Evolutionary conservation across 2,113 vertebrate species (phyloP), one percentile per base, ranked within the genome.

Genomic region (Pteropus alecto): DNA sequence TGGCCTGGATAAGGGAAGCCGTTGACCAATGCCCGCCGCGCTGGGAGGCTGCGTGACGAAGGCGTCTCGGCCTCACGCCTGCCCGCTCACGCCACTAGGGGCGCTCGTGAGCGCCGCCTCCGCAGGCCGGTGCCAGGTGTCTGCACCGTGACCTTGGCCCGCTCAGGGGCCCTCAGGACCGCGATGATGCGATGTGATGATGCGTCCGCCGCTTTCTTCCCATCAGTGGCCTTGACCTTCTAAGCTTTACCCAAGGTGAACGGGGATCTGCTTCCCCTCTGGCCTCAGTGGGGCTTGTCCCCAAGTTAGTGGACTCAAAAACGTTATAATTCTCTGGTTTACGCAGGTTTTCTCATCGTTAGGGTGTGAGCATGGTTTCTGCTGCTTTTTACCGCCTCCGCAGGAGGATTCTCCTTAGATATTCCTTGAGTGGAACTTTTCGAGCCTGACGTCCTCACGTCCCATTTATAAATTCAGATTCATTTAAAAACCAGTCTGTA

Each of bases 311-410:
- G 54, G 48, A 14, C 43, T 33, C 18, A 1, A 3, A 6, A 86
- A 18, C 61, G 12, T 33, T 3, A 4, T 9, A 6, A 24, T 4
- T 65, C 35, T 30, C 18, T 67, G 5, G 2, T 24, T 13, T 15
- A 8, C 18, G 13, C 68, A n/a, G 19, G 9, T 38, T 41, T 30
- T 6, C 76, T 81, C 65, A 0, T 14, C 5, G 7, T 2, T 10
- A 2, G n/a, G 13, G 7, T 3, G 12, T 0, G 24, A 81, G 65
- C 24, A 11, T 6, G 0, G 0, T n/a, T 61, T 11, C 51, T 33
- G 26, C 33, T 3, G 2, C 10, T 8, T 15, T 51, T 30, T 2
- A 0, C 3, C 4, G 60, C 56, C n/a, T 33, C 1, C 1, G 13
- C 35, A 56, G 30, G 10, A 1, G 41, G 41, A 14, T 2, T 14